These are phyloP conservation scores for Fissipunctia ypsillon DNA, from an alignment of 2,888 invertebrate genomes.

Conservation along the genomic window DNA sequence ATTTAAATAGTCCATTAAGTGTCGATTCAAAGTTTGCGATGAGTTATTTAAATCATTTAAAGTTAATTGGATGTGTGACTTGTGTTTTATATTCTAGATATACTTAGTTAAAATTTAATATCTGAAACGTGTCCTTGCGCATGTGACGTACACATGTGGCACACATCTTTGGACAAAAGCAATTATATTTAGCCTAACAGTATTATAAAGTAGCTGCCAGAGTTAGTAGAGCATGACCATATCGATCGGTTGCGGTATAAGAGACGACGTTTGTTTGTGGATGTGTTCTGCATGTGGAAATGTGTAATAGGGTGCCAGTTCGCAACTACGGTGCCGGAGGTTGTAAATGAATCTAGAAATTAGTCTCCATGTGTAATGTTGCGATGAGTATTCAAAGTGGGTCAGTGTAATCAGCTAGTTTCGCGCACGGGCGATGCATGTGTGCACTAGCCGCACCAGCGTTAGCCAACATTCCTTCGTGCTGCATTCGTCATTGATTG, in stretches of 20 bases:
- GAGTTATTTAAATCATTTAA: constrained; percentile 51
- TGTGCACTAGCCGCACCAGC: constrained; percentile 70
- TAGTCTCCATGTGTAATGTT: constrained; percentile 62
- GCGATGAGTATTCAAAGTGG: constrained; percentile 64
- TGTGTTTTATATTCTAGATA: constrained; percentile 57
- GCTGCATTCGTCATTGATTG: constrained; percentile 87
- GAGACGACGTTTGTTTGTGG: constrained; percentile 52
- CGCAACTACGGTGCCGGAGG: constrained; percentile 57
- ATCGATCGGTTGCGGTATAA: constrained; percentile 50
- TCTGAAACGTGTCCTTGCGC: constrained; percentile 55
- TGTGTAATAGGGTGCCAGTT: constrained; percentile 60
- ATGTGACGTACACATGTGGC: constrained; percentile 54
- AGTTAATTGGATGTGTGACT: constrained; percentile 52
- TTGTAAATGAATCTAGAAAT: constrained; percentile 66
- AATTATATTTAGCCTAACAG: constrained; percentile 79
- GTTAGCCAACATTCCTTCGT: constrained; percentile 90
- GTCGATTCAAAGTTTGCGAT: constrained; percentile 47
- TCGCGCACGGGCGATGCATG: constrained; percentile 52
- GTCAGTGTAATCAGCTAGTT: constrained; percentile 70
- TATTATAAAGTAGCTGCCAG: constrained; percentile 80
- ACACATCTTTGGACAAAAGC: constrained; percentile 70
- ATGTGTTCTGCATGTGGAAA: constrained; percentile 52
- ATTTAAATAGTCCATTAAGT: constrained; percentile 59
- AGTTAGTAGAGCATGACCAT: constrained; percentile 64
- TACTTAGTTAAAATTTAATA: constrained; percentile 61